phyloP scores from a whole-genome alignment of 2,113 vertebrate species.

The Chunga burmeisteri region DNA sequence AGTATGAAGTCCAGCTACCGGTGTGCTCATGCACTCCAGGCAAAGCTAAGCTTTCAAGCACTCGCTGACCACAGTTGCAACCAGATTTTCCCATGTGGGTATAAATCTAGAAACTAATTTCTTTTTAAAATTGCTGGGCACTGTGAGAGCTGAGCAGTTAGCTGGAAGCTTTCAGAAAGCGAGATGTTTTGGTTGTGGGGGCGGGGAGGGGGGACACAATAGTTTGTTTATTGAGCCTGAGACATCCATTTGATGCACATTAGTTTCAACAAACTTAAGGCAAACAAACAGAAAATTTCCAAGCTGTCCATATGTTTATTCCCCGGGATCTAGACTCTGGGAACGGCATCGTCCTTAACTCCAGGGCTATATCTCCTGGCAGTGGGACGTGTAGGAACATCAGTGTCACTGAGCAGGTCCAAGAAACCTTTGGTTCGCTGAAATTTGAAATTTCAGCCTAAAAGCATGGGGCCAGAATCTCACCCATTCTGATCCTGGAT shows the following conservation, averaged over 20 bases:
- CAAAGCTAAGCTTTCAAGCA: not conserved
- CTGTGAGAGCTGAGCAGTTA: not conserved
- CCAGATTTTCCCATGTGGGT: not conserved
- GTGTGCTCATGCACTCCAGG: rapidly evolving
- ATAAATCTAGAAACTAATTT: not conserved
- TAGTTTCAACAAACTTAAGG: not conserved
- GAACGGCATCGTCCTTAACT: not conserved
- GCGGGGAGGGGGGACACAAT: no score
- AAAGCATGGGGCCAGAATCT: not conserved
- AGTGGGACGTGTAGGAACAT: not conserved
- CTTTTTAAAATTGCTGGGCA: not conserved
- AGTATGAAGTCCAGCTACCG: rapidly evolving
- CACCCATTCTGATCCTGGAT: not conserved
- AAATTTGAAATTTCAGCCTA: not conserved
- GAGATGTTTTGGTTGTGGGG: not conserved
- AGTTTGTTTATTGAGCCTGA: not conserved
- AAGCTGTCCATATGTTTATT: not conserved
- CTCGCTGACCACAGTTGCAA: not conserved
- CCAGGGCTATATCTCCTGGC: not conserved
- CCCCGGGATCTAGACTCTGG: not conserved
- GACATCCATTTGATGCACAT: not conserved
- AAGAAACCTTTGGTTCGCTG: not conserved
- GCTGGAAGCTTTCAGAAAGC: not conserved
- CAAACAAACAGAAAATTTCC: not conserved
- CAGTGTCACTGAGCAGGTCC: not conserved